Evolutionary conservation across 2,888 invertebrate species (phyloP).

Genomic region (Pollenia griseotomentosa): DNA sequence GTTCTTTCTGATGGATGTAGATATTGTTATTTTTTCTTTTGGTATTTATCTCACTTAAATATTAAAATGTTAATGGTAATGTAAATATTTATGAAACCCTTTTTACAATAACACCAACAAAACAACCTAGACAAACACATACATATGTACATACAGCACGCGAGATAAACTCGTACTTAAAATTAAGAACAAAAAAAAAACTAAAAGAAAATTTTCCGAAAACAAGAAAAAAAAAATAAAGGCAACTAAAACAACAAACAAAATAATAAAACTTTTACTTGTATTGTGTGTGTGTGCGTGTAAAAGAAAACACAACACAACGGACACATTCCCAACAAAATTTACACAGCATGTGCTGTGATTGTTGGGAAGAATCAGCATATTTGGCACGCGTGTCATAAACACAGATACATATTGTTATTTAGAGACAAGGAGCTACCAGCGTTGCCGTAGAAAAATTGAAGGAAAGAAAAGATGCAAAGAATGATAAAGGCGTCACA

Average conservation of each 20-base stretch:
- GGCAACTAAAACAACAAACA: slow-evolving; percentile 8
- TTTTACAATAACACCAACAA: slow-evolving; percentile 27
- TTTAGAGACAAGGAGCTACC: no score
- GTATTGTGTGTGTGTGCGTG: neutral
- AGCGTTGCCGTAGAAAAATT: no score
- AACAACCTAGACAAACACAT: neutral
- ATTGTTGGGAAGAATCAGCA: slow-evolving; percentile 19
- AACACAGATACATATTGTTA: no score
- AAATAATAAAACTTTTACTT: slow-evolving; percentile 38
- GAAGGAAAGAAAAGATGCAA: no score
- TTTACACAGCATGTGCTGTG: slow-evolving; percentile 28
- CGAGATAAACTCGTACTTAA: slow-evolving; percentile 1
- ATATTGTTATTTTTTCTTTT: slow-evolving; percentile 27
- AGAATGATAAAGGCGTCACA: no score
- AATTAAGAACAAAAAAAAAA: slow-evolving; percentile 6
- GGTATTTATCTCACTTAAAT: slow-evolving; percentile 61
- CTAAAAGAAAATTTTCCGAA: neutral
- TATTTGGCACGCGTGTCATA: slow-evolving; percentile 36
- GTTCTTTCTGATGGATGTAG: neutral
- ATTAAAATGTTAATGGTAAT: slow-evolving; percentile 60
- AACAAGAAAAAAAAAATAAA: neutral
- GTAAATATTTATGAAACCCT: slow-evolving; percentile 67
- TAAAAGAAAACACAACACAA: neutral
- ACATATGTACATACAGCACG: neutral
- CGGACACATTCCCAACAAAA: neutral